phyloP scores from a whole-genome alignment of 2,113 vertebrate genomes.

The Silurus glanis region DNA sequence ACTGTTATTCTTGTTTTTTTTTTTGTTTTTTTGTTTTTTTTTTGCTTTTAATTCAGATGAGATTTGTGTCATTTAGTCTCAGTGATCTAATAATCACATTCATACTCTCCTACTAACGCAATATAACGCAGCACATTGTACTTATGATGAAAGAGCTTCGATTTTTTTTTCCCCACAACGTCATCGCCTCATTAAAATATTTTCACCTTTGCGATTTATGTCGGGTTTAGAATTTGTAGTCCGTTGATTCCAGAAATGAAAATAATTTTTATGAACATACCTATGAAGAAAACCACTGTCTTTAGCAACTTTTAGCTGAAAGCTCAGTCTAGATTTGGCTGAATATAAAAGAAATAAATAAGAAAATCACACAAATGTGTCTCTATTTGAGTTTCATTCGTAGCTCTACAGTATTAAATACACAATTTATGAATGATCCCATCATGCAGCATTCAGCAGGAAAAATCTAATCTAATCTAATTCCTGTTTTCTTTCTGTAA shows the following conservation, averaged over 20 bases:
- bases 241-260: not conserved
- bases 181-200: not conserved
- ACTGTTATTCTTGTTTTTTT: not conserved
- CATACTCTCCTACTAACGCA: not conserved
- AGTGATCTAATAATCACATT: not conserved
- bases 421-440: not conserved
- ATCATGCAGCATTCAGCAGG: too few relatives aligned
- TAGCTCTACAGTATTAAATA: too few relatives aligned
- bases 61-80: not conserved
- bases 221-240: conserved; percentile 14
- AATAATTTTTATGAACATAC: not conserved
- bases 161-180: not conserved
- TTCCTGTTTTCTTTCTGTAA: not conserved
- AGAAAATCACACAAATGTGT: too few relatives aligned
- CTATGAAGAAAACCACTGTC: conserved; percentile 24
- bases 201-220: not conserved
- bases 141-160: not conserved
- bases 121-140: not conserved
- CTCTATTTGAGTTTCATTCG: not conserved
- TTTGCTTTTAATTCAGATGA: not conserved
- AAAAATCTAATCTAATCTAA: not conserved
- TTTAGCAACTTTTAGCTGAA: conserved; percentile 5
- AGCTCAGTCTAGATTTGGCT: not conserved
- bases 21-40: not conserved
- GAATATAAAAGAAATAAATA: not conserved